phyloP scores from a whole-genome alignment of 1,140 invertebrate genomes.

The Fopius arisanus region DNA sequence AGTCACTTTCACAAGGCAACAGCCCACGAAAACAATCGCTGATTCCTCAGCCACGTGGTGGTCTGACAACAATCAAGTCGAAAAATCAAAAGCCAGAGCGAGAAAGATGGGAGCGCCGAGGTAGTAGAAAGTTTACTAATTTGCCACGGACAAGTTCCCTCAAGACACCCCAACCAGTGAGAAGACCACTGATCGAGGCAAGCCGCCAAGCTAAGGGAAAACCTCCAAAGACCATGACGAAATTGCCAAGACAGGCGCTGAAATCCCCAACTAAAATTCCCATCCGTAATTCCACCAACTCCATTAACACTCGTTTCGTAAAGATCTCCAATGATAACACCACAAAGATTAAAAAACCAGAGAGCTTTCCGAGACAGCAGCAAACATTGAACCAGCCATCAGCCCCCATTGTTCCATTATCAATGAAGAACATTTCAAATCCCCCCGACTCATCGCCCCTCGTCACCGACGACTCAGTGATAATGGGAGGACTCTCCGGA shows the following conservation, averaged over 20 bases:
- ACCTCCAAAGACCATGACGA: constrained; percentile 23
- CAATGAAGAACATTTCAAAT: neutral
- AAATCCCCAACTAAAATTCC: constrained; percentile 32
- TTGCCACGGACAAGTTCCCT: constrained; percentile 25
- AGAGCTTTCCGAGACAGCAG: neutral
- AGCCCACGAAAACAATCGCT: constrained; percentile 55
- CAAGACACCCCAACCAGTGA: neutral
- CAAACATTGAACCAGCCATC: neutral
- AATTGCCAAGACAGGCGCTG: constrained; percentile 32
- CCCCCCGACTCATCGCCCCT: neutral
- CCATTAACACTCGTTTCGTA: constrained; percentile 16
- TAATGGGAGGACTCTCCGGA: neutral
- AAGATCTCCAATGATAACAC: constrained; percentile 9
- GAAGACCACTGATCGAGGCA: constrained; percentile 1
- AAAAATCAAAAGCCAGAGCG: constrained; percentile 45
- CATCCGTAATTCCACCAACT: constrained; percentile 27
- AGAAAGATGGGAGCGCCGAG: constrained; percentile 25
- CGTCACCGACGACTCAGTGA: constrained; percentile 15
- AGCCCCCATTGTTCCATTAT: neutral
- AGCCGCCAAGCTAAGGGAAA: neutral
- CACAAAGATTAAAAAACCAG: neutral
- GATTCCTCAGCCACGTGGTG: constrained; percentile 53
- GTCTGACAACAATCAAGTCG: constrained; percentile 47
- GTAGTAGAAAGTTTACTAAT: constrained; percentile 13
- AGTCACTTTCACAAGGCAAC: constrained; percentile 55